Evolutionary conservation across 2,888 invertebrate genomes (phyloP).

Genomic region (Plagodis pulveraria): DNA sequence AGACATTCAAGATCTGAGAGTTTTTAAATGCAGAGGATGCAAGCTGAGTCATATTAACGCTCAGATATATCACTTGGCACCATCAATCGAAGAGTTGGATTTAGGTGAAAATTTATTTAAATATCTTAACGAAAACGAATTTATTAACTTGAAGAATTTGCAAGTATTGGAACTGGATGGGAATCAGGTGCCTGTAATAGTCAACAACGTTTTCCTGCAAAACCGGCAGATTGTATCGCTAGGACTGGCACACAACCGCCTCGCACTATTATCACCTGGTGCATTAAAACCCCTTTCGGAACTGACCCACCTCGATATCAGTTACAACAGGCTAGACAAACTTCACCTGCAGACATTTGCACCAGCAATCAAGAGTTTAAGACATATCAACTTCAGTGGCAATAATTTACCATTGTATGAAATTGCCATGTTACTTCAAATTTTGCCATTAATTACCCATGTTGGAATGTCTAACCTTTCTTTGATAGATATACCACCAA

Average conservation of each 20-base stretch:
- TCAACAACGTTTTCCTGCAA: constrained; percentile 88
- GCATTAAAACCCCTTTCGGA: constrained; percentile 90
- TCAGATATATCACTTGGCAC: constrained; percentile 90
- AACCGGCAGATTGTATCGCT: constrained; percentile 83
- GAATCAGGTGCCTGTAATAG: constrained; percentile 90
- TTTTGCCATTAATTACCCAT: constrained; percentile 82
- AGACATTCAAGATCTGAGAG: constrained; percentile 89
- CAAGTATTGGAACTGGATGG: constrained; percentile 89
- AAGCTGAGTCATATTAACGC: constrained; percentile 90
- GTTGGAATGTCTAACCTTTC: constrained; percentile 86
- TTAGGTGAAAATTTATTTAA: constrained; percentile 91
- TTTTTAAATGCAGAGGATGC: constrained; percentile 90
- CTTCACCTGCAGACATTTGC: constrained; percentile 87
- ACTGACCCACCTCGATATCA: constrained; percentile 89
- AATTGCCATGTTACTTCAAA: constrained; percentile 84
- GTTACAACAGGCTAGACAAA: constrained; percentile 90
- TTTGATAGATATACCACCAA: constrained; percentile 82
- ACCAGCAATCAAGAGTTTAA: constrained; percentile 86
- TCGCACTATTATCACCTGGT: constrained; percentile 89
- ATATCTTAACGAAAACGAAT: constrained; percentile 90
- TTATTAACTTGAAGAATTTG: constrained; percentile 87
- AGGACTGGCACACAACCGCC: constrained; percentile 88
- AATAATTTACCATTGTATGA: constrained; percentile 86
- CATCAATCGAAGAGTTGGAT: constrained; percentile 89
- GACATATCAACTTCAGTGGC: constrained; percentile 88